Evolutionary conservation across 2,888 invertebrate genomes (phyloP), one percentile per base, ranked within the genome.

Genomic region (Platycnemis pennipes): DNA sequence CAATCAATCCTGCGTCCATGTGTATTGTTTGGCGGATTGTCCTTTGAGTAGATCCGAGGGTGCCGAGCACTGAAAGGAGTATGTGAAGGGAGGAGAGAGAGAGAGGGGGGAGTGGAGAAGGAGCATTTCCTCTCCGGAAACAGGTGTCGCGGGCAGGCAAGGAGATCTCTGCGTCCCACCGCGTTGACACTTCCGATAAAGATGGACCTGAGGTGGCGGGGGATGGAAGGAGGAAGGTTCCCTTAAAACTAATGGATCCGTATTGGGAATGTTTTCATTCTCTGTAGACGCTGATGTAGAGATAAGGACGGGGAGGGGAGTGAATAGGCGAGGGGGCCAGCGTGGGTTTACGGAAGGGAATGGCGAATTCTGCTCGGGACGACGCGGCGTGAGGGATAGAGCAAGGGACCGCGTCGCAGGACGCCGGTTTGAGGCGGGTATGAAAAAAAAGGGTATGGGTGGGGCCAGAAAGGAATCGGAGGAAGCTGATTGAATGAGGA

Each of bases 191-290:
- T 19, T 26, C 87, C 87, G 87, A 87, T 87, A 45, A 87, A 87
- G 87, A 87, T 87, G 87, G 46, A 87, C 87, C n/a, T 42, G 42
- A 5, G 63, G 53, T 16, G n/a, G 63, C 22, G 63, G 77, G n/a
- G n/a, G n/a, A n/a, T n/a, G n/a, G n/a, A n/a, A n/a, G n/a, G n/a
- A n/a, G n/a, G n/a, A n/a, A 31, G 87, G 87, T 45, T 87, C 87
- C 87, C 87, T 87, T 45, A 45, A 45, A 87, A 87, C 87, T 87
- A 87, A 87, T 87, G 87, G 87, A 37, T 87, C 45, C 87, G 45
- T 13, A 46, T 46, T 87, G 13, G 26, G 87, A 46, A 87, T 87
- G 46, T 87, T 87, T 87, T 87, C 87, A 87, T 87, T 87, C 87
- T n/a, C 42, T 7, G 86, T 44, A 37, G 86, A 42, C 86, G 86